Evolutionary conservation across 2,888 invertebrate genomes (phyloP), one percentile per base, ranked within the genome.

Genomic region (Heterodera filipjevi): DNA sequence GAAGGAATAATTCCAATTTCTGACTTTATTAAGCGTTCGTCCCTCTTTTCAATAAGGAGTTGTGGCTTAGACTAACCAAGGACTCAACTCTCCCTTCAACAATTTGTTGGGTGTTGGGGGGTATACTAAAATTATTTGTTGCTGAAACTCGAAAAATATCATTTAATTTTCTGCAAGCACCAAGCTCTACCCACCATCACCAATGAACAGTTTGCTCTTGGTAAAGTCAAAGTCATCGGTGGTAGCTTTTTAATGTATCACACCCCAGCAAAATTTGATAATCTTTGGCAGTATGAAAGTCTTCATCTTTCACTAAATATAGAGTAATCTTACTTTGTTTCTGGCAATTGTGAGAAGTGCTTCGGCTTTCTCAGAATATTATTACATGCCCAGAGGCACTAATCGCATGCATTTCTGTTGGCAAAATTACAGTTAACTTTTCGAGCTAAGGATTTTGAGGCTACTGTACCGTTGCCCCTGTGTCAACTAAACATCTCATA

Each of bases 241-340:
- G 71, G 71, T 16, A 35, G 49, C 16, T 39, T 30, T 44, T 30
- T 33, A 71, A 46, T 44, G 49, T 30, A 19, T 71, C 71, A 39
- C 71, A 44, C 3, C 71, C 71, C 8, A 71, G 27, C 16, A 71
- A 46, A 33, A 71, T 39, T 44, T 71, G 46, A 8, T 46, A 71
- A 33, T 44, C 30, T 44, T 44, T 71, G 16, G 30, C 12, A 8
- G 44, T 27, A 33, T 49, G 27, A 33, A 71, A 49, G 3, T 71
- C 44, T 10, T 71, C 16, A 16, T 71, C 71, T 10, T 71, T 35
- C 0, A 49, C 49, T 6, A 71, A 39, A 8, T 39, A 49, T 5
- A 71, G 30, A 6, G 22, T 27, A 16, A 71, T 3, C 0, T 3
- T 19, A 44, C 39, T 14, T 27, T 46, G 3, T 46, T 35, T 30